Evolutionary conservation across 2,888 invertebrate species (phyloP).

Genomic region (Zaprionus lineosus): DNA sequence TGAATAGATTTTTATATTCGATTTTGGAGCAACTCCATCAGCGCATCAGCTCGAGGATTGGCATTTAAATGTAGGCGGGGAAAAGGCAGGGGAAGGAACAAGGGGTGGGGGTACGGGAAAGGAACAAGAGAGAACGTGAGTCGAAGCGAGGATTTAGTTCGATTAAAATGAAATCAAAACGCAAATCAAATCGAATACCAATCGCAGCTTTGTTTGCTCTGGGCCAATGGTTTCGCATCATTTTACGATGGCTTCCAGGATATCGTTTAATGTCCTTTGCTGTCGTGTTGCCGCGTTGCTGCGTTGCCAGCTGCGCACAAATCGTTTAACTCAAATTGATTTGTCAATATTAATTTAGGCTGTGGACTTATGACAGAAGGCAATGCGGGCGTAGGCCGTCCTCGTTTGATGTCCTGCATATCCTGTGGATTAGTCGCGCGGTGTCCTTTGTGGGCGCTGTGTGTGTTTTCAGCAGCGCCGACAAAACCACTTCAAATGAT

Average conservation of each 20-base stretch:
- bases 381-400: conserved; percentile 42
- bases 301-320: conserved; percentile 68
- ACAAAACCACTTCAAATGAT: not conserved
- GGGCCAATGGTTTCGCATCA: conserved; percentile 31
- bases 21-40: conserved; percentile 48
- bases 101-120: no score
- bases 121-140: conserved; percentile 7
- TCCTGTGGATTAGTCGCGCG: conserved; percentile 70
- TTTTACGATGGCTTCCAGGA: conserved; percentile 23
- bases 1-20: conserved; percentile 55
- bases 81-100: not conserved
- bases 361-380: conserved; percentile 20
- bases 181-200: conserved; percentile 62
- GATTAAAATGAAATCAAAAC: conserved; percentile 75
- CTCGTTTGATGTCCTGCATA: conserved; percentile 43
- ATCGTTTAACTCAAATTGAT: conserved; percentile 78
- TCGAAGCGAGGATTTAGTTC: conserved; percentile 52
- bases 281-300: no score
- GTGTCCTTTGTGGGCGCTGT: conserved; percentile 54
- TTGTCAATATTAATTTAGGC: conserved; percentile 78
- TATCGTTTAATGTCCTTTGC: conserved; percentile 38
- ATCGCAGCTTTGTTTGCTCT: conserved; percentile 73
- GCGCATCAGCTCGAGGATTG: conserved; percentile 32
- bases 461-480: conserved; percentile 3
- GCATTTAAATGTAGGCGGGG: conserved; percentile 33